phyloP scores from a whole-genome alignment of 2,888 invertebrate species.

The Agrotis exclamationis region DNA sequence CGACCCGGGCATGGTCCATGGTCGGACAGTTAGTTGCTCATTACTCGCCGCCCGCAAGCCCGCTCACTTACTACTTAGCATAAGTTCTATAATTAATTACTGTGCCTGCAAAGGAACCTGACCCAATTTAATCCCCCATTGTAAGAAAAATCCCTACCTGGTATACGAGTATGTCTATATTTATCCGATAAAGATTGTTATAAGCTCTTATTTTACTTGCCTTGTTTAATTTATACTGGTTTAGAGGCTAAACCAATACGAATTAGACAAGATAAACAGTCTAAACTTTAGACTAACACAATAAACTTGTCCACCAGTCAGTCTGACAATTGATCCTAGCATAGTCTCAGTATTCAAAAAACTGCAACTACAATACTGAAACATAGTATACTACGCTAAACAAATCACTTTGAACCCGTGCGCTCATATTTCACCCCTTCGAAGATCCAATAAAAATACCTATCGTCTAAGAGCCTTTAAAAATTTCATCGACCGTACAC shows the following conservation, averaged over 20 bases:
- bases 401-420: constrained; percentile 49
- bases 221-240: no score
- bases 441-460: constrained; percentile 79
- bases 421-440: constrained; percentile 60
- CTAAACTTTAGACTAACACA: no score
- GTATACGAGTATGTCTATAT: no score
- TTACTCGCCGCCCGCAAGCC: no score
- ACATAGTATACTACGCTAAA: constrained; percentile 20
- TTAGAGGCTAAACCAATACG: no score
- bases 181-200: no score
- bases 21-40: no score
- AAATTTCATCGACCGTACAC: constrained; percentile 80
- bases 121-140: rapidly evolving
- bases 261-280: no score
- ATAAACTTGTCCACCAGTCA: neutral
- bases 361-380: neutral
- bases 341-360: neutral
- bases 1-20: no score
- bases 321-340: neutral
- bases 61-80: no score
- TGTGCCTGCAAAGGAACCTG: neutral
- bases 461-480: constrained; percentile 79
- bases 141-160: neutral
- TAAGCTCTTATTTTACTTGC: no score
- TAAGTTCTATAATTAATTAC: neutral